phyloP scores from a whole-genome alignment of 2,113 vertebrate species.

The Aegotheles bennettii region DNA sequence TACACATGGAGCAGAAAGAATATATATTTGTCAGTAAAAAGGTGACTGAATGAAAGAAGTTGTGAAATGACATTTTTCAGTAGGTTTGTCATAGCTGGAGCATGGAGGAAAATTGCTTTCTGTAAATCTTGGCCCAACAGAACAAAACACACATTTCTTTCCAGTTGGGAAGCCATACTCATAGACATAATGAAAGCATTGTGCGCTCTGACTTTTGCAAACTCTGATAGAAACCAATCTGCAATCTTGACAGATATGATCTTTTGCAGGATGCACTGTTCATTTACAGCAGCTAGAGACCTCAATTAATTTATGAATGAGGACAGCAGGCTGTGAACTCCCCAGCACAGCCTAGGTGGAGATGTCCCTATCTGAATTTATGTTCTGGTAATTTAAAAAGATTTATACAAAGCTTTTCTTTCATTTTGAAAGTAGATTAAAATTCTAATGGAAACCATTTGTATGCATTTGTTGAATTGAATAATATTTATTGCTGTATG shows the following conservation, averaged over 20 bases:
- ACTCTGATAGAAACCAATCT: constrained; percentile 76
- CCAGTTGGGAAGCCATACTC: constrained; percentile 74
- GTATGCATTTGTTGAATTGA: constrained; percentile 76
- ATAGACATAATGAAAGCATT: constrained; percentile 77
- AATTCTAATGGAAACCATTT: constrained; percentile 78
- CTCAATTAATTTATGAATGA: constrained; percentile 77
- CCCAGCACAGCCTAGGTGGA: constrained; percentile 52
- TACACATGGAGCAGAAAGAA: constrained; percentile 54
- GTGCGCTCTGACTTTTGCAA: constrained; percentile 76
- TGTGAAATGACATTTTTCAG: constrained; percentile 75
- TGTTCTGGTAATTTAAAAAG: constrained; percentile 76
- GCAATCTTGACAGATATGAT: constrained; percentile 79
- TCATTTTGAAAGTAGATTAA: constrained; percentile 77
- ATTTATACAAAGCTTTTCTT: constrained; percentile 77
- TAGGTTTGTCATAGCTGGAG: constrained; percentile 72
- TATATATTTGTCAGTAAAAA: constrained; percentile 68
- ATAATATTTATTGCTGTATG: constrained; percentile 71
- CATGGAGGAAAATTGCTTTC: constrained; percentile 78
- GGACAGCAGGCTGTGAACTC: constrained; percentile 73
- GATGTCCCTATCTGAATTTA: constrained; percentile 71
- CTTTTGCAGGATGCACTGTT: constrained; percentile 72
- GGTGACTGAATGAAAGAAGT: constrained; percentile 72
- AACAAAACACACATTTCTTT: constrained; percentile 79
- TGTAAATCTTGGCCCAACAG: constrained; percentile 76
- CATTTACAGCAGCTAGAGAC: constrained; percentile 70